Conservation (phyloP, 2,797 vertebrate genomes). For the Fistularia commersonii region DNA sequence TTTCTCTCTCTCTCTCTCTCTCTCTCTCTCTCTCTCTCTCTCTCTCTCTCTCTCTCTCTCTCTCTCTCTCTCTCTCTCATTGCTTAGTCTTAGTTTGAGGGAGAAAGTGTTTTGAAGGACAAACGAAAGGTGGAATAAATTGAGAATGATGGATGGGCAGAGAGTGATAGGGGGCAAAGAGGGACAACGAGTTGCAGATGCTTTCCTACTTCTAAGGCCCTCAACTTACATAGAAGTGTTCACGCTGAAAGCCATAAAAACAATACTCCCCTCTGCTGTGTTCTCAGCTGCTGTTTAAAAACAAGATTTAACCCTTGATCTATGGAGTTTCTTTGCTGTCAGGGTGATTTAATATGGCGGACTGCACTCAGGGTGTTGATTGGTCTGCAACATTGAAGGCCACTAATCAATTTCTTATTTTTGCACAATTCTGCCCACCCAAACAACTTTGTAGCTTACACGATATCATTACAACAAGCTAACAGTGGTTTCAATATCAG, state of each 20-base stretch:
- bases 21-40: constrained; percentile 7
- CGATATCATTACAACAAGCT: constrained; percentile 3
- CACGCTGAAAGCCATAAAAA: background rate
- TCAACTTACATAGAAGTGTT: constrained; percentile 5
- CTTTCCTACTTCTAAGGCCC: constrained; percentile 10
- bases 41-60: no score
- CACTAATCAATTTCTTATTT: constrained; percentile 4
- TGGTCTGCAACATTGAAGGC: constrained; percentile 6
- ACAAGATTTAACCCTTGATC: constrained; percentile 16
- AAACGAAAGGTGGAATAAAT: constrained; percentile 3
- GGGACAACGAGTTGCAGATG: constrained; percentile 49
- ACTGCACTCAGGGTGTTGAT: constrained; percentile 8
- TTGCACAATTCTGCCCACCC: constrained; percentile 5
- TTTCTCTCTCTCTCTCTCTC: background rate
- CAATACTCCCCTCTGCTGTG: constrained; percentile 4
- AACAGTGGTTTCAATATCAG: background rate
- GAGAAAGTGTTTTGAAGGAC: constrained; percentile 8
- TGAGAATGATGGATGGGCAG: constrained; percentile 28
- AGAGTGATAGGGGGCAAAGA: constrained; percentile 27
- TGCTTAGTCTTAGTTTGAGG: constrained; percentile 1
- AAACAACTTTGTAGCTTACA: constrained; percentile 3
- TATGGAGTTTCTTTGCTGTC: constrained; percentile 23
- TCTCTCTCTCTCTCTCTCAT: no score
- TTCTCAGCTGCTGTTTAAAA: constrained; percentile 43
- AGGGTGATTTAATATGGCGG: constrained; percentile 31